These are phyloP conservation scores for Sciaenops ocellatus DNA, from an alignment of 2,797 vertebrate genomes.

Conservation along the genomic window DNA sequence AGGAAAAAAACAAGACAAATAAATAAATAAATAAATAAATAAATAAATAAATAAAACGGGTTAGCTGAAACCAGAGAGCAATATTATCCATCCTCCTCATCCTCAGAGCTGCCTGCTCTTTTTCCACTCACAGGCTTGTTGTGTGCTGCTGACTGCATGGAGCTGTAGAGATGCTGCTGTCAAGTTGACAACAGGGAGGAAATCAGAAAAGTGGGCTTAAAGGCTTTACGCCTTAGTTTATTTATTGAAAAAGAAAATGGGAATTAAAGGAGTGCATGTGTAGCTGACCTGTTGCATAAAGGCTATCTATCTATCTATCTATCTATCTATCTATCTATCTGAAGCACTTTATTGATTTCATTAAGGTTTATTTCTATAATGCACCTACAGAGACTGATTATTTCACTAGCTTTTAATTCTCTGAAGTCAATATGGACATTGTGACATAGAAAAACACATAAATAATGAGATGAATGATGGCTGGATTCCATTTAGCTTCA, in stretches of 20 bases:
- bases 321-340: slow-evolving; percentile 20
- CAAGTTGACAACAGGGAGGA: slow-evolving; percentile 53
- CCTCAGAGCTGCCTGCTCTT: slow-evolving; percentile 54
- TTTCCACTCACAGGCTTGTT: slow-evolving; percentile 26
- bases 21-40: slow-evolving; percentile 1
- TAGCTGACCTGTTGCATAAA: slow-evolving; percentile 36
- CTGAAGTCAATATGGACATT: neutral
- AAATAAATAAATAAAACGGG: slow-evolving; percentile 7
- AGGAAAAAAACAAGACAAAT: slow-evolving; percentile 2
- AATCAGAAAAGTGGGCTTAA: slow-evolving; percentile 32
- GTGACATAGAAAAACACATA: too few species aligned
- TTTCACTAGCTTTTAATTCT: neutral
- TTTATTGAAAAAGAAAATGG: neutral
- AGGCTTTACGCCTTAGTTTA: slow-evolving; percentile 11
- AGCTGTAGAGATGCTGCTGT: slow-evolving; percentile 42
- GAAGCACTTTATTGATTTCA: neutral
- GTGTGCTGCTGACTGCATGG: slow-evolving; percentile 44
- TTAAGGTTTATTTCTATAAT: neutral
- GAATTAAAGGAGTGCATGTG: neutral
- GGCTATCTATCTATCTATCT: neutral
- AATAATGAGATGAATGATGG: neutral
- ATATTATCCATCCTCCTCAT: slow-evolving; percentile 43
- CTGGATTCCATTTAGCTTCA: neutral
- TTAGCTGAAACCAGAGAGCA: slow-evolving; percentile 43
- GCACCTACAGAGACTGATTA: neutral